phyloP scores from a whole-genome alignment of 2,797 vertebrate genomes.

The Anniella stebbinsi region DNA sequence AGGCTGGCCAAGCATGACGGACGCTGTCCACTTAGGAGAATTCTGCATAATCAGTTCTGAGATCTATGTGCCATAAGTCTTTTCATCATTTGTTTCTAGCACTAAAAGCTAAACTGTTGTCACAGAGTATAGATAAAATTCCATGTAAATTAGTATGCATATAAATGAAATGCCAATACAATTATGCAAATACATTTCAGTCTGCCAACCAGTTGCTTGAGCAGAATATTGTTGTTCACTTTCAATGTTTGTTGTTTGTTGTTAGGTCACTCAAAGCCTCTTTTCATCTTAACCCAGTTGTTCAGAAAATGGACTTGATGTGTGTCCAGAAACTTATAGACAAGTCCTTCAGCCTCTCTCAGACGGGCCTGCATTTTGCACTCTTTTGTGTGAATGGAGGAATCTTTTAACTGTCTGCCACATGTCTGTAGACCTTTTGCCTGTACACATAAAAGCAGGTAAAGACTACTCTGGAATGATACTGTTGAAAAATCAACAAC shows the following conservation, averaged over 20 bases:
- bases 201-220: neutral
- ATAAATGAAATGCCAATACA: neutral
- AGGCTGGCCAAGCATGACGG: constrained; percentile 1
- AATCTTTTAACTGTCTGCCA: neutral
- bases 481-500: neutral
- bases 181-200: no score
- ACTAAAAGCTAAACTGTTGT: neutral
- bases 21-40: neutral
- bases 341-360: neutral
- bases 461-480: no score
- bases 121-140: neutral
- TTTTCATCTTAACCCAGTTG: neutral
- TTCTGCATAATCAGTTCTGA: neutral
- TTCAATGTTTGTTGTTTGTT: neutral
- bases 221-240: neutral
- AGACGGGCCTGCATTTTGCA: neutral
- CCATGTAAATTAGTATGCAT: neutral
- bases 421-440: neutral
- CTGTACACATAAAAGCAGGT: neutral
- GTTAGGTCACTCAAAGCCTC: neutral
- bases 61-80: neutral
- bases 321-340: neutral
- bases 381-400: neutral
- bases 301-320: neutral
- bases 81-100: neutral